Percentiles rank a stretch among this genome's conserved stretches.
phyloP scores from a whole-genome alignment of 2,888 invertebrate species.

The Sceliomorpha sp. region DNA sequence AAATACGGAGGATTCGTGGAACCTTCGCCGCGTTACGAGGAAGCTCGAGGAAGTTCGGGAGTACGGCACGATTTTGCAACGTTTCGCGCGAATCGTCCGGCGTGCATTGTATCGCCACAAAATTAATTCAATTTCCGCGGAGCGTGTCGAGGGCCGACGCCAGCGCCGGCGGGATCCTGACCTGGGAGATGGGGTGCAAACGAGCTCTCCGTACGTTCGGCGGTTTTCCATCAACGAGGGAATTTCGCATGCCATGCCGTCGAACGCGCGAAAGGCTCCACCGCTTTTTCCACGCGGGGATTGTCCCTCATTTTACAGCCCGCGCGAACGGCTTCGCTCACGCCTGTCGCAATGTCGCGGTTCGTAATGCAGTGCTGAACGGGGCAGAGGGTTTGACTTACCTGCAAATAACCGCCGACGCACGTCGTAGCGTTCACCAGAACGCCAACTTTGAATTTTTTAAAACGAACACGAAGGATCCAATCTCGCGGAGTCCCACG shows the following conservation, averaged over 20 bases:
- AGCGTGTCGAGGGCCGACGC: not conserved
- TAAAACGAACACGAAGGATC: slow-evolving; percentile 93
- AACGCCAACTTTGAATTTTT: slow-evolving; percentile 95
- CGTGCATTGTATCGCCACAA: slow-evolving; percentile 7
- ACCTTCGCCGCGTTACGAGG: too few species aligned
- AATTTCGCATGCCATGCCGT: slow-evolving; percentile 23
- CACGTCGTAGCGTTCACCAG: slow-evolving; percentile 93
- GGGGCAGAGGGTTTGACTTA: too few species aligned
- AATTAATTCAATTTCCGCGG: slow-evolving; percentile 10
- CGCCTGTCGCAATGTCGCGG: too few species aligned
- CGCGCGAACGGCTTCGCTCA: too few species aligned
- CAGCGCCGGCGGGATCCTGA: too few species aligned
- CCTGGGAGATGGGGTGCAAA: slow-evolving; percentile 12
- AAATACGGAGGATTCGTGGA: too few species aligned
- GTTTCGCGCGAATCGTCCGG: not conserved
- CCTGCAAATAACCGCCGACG: slow-evolving; percentile 94
- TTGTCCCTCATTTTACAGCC: too few species aligned
- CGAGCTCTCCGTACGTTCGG: slow-evolving; percentile 26
- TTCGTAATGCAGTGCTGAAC: too few species aligned
- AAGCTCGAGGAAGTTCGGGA: too few species aligned
- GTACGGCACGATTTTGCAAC: too few species aligned
- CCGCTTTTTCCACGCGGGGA: slow-evolving; percentile 5
- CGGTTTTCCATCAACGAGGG: slow-evolving; percentile 38
- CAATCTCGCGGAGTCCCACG: slow-evolving; percentile 94
- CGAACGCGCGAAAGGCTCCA: slow-evolving; percentile 2